Percentiles rank a stretch among this genome's conserved stretches.
Evolutionary conservation across 2,888 invertebrate species (phyloP).

Genomic region (Deroplatys truncata): DNA sequence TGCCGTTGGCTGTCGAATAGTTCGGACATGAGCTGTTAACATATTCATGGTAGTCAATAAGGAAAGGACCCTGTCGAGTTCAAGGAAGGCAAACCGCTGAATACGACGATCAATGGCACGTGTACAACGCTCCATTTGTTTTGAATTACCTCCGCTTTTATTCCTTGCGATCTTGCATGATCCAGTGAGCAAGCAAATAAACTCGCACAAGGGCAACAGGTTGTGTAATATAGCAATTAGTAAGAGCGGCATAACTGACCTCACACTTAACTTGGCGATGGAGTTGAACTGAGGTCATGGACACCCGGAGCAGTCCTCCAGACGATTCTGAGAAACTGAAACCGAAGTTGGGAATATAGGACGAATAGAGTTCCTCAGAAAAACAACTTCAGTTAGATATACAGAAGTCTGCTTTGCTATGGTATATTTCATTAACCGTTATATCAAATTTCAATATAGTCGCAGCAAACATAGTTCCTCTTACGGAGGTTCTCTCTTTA

Average conservation of each 20-base stretch:
- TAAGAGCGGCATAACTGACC: background rate
- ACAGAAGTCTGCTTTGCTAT: too few relatives aligned
- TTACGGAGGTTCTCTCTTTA: too few relatives aligned
- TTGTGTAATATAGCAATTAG: background rate
- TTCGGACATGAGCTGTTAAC: background rate
- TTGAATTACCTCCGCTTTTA: background rate
- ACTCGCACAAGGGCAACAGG: background rate
- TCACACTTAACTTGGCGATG: background rate
- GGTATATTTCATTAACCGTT: too few relatives aligned
- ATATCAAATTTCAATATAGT: too few relatives aligned
- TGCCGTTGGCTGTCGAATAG: background rate
- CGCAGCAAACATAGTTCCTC: too few relatives aligned
- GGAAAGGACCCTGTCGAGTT: background rate
- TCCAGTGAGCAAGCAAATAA: background rate
- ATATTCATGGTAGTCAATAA: background rate
- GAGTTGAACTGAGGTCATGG: background rate
- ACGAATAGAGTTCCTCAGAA: too few relatives aligned
- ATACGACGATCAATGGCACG: background rate
- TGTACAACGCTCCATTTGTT: background rate
- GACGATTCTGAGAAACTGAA: background rate
- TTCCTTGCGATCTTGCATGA: background rate
- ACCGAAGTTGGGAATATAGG: too few relatives aligned
- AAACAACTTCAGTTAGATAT: too few relatives aligned
- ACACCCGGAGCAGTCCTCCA: background rate
- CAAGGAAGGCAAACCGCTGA: background rate